Evolutionary conservation across 2,888 invertebrate species (phyloP), one percentile per base, ranked within the genome.

Genomic region (Hydropsyche betteni): DNA sequence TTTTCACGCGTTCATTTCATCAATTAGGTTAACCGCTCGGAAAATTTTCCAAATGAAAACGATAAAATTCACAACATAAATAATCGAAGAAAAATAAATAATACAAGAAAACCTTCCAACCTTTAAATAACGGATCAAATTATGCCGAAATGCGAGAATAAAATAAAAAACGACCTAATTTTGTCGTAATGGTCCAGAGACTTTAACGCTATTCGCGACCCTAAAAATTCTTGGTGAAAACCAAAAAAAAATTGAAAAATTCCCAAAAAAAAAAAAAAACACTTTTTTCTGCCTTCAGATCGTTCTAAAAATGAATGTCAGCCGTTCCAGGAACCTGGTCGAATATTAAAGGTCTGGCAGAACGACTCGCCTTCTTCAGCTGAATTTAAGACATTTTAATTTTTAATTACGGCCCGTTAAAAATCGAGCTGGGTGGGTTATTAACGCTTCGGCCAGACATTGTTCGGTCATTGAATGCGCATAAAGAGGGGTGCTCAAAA

Each of bases 231-330:
- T 58, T 24, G 16, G 8, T 24, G 4, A 16, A 58, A 14, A 8
- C 16, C 4, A 16, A 58, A 58, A 24, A 55, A 58, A 58, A 44
- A 10, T 44, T 10, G 44, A 44, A 44, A 53, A 53, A 53, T 14
- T 5, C 14, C 16, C 7, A 55, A 55, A 55, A 55, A 14, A 6
- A 4, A 24, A 58, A 58, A 58, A 58, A 58, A 58, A 58, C n/a
- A 16, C 24, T 34, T n/a, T 33, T 64, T 64, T 36, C 64, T 4
- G 6, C 44, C 12, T 24, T 64, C 36, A n/a, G 64, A 64, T 64
- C 64, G 64, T 64, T 64, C n/a, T 12, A 36, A 64, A 36, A 64
- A 64, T 64, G 64, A 64, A 64, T 64, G 64, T 64, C 34, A 64
- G 64, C 34, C 64, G 34, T 64, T 64, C 34, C 36, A 36, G 12